Evolutionary conservation across 2,797 vertebrate genomes (phyloP).

Genomic region (Sternotherus odoratus): DNA sequence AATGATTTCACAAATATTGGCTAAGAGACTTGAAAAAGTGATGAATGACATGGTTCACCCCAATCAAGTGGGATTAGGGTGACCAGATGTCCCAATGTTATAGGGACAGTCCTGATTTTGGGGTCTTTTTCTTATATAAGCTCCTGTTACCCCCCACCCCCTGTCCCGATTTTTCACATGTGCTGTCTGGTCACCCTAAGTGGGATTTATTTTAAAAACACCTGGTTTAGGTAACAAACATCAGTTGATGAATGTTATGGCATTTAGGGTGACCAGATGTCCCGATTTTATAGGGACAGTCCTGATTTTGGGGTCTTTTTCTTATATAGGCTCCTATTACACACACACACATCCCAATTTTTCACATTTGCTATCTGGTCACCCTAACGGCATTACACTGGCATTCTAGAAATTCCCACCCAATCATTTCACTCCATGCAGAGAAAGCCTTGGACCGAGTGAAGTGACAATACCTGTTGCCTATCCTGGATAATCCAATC

Average conservation of each 20-base stretch:
- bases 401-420: neutral
- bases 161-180: too few species aligned
- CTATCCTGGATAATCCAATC: neutral
- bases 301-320: too few species aligned
- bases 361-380: too few species aligned
- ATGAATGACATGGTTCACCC: neutral
- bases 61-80: neutral
- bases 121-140: too few species aligned
- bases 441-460: neutral
- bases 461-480: neutral
- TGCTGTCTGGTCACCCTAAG: too few species aligned
- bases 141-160: too few species aligned
- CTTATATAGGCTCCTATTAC: too few species aligned
- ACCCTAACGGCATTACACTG: neutral
- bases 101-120: too few species aligned
- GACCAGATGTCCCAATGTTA: too few species aligned
- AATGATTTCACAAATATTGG: neutral
- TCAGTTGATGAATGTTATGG: neutral
- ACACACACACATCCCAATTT: too few species aligned
- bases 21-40: neutral
- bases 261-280: neutral
- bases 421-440: neutral
- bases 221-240: neutral
- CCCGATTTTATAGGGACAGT: too few species aligned
- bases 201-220: neutral